Percentiles rank a stretch among this genome's conserved stretches.
Evolutionary conservation across 64 coral and sea anemone genomes (phyloP).

Genomic region (Stichodactyla helianthus): DNA sequence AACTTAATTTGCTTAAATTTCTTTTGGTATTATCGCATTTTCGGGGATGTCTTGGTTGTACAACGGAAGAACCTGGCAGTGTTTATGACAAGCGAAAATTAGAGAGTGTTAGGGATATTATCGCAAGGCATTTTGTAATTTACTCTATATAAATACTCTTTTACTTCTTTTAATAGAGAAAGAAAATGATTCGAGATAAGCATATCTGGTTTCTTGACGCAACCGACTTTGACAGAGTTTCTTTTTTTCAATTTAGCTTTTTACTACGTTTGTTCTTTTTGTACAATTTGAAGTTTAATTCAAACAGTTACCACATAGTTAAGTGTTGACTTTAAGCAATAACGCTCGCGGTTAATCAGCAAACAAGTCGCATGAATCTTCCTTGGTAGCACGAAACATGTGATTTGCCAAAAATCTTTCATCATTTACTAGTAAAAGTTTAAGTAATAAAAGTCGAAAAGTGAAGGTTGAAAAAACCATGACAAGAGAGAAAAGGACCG

Average conservation of each 20-base stretch:
- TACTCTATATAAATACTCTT: neutral
- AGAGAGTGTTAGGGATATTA: neutral
- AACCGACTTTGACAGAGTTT: neutral
- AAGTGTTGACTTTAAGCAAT: neutral
- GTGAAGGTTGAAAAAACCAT: neutral
- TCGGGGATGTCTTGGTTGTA: neutral
- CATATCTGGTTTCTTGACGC: neutral
- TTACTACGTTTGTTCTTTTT: neutral
- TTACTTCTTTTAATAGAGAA: neutral
- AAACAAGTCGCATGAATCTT: neutral
- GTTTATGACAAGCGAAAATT: neutral
- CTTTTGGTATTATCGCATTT: neutral
- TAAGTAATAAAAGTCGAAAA: neutral
- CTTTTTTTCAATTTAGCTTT: neutral
- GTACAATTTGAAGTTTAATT: neutral
- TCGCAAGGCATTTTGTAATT: neutral
- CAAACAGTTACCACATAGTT: neutral
- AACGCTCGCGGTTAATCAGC: neutral
- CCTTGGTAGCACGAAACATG: neutral
- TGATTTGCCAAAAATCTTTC: neutral
- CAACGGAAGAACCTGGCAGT: neutral
- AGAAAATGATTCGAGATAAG: neutral
- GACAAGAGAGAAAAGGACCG: neutral
- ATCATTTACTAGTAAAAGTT: neutral
- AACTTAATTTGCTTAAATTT: constrained; percentile 13